phyloP scores from a whole-genome alignment of 2,113 vertebrate species.

The Otocyon megalotis region DNA sequence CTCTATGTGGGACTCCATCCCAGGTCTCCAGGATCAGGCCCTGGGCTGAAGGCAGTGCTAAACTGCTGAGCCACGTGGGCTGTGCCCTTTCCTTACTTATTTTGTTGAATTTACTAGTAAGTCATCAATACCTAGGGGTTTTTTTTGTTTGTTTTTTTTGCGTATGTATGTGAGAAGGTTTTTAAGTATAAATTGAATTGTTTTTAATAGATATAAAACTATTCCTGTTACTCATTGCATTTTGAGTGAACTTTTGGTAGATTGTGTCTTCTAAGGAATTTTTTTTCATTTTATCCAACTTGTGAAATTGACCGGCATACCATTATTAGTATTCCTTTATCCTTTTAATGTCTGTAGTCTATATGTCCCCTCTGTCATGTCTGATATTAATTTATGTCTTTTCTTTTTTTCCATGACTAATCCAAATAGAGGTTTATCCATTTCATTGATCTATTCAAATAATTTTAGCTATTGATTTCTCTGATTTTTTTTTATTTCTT shows the following conservation, averaged over 20 bases:
- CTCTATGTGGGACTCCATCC: too few species aligned
- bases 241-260: neutral
- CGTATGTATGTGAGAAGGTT: neutral
- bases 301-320: neutral
- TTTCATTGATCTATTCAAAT: neutral
- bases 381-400: neutral
- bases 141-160: neutral
- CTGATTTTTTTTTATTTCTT: neutral
- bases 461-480: neutral
- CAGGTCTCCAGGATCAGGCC: too few species aligned
- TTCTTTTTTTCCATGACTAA: neutral
- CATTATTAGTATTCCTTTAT: neutral
- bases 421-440: neutral
- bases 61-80: too few species aligned
- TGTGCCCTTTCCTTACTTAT: neutral
- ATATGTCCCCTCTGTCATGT: neutral
- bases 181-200: neutral
- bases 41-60: too few species aligned
- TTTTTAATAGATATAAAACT: neutral
- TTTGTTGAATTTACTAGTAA: neutral
- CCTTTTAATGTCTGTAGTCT: neutral
- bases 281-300: neutral
- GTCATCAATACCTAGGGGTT: neutral
- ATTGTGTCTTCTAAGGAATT: neutral
- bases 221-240: neutral